Base-by-base conservation (phyloP, 2,113 vertebrate genomes). In the Ciconia maguari region DNA sequence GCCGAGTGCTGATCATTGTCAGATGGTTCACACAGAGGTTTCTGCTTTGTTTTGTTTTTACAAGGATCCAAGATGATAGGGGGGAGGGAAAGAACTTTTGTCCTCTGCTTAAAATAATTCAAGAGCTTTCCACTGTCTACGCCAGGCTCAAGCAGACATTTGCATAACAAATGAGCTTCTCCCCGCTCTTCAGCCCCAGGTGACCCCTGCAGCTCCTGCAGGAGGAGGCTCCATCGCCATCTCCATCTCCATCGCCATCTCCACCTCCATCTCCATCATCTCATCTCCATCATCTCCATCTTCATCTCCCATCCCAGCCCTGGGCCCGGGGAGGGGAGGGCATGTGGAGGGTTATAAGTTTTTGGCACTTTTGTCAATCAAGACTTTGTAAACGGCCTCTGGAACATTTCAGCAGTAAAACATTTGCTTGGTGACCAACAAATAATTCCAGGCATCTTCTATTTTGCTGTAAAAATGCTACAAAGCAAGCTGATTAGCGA, bases 41-140 rank as follows among this genome's bases (percentile, higher is more conserved):
- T 97, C 92, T 97, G 94, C 4, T 94, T 83, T 90, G 89, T 87
- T 97, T 95, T 97, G 84, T 94, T 97, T 93, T 88, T 78, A 64
- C 72, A 89, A 87, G 88, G 83, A 96, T 95, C 79, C 90, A 84
- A 79, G 91, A 89, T 90, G 85, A 96, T 61, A 82, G 90, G 90
- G 79, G 79, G 83, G 77, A 78, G 85, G 90, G 88, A 94, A 89
- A 87, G 61, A 96, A 96, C 95, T 93, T 96, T 66, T 79, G 83
- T 71, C 92, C 80, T 92, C 84, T 96, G 93, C 92, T 95, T 97
- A 96, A 96, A 97, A 96, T 95, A 97, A 96, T 95, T 94, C 7
- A 95, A 94, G 76, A 95, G 94, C 93, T 97, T 97, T 96, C 95
- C 93, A 95, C 96, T 76, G 68, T 58, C 86, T 91, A 80, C 6